phyloP scores from a whole-genome alignment of 2,888 invertebrate species.

The Napeogenes inachia region DNA sequence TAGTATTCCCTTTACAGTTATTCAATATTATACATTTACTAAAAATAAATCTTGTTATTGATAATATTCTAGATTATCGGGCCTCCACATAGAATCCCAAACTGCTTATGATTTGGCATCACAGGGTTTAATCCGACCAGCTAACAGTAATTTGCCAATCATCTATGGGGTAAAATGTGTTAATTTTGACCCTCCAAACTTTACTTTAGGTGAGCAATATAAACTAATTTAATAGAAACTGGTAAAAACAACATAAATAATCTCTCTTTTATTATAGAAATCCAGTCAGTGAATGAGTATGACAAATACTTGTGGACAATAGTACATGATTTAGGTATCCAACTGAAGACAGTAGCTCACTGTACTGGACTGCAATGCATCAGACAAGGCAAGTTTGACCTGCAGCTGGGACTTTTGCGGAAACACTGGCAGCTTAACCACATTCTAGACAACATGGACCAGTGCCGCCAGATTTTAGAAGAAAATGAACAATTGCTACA shows the following conservation, averaged over 20 bases:
- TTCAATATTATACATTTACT: too few relatives aligned
- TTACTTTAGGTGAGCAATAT: conserved; percentile 83
- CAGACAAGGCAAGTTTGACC: conserved; percentile 87
- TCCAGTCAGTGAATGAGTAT: conserved; percentile 91
- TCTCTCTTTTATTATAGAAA: conserved; percentile 79
- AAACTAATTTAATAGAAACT: background rate
- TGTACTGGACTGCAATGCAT: conserved; percentile 89
- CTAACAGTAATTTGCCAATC: conserved; percentile 82
- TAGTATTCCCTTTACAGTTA: conserved; percentile 48
- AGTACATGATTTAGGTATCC: conserved; percentile 90
- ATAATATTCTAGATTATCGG: conserved; percentile 76
- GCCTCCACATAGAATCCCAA: conserved; percentile 90
- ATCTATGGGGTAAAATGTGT: conserved; percentile 92
- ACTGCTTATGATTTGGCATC: conserved; percentile 92
- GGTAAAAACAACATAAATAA: background rate
- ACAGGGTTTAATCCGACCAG: conserved; percentile 88
- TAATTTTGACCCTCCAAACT: conserved; percentile 88
- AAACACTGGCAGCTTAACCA: conserved; percentile 89
- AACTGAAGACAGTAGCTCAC: conserved; percentile 87
- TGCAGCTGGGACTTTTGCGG: conserved; percentile 85
- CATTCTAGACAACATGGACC: conserved; percentile 81
- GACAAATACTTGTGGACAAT: conserved; percentile 85
- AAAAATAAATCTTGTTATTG: background rate
- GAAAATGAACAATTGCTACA: conserved; percentile 66
- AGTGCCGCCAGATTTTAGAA: conserved; percentile 73